These are phyloP conservation scores for Isichthys henryi DNA, from an alignment of 2,113 vertebrate species.

Conservation along the genomic window DNA sequence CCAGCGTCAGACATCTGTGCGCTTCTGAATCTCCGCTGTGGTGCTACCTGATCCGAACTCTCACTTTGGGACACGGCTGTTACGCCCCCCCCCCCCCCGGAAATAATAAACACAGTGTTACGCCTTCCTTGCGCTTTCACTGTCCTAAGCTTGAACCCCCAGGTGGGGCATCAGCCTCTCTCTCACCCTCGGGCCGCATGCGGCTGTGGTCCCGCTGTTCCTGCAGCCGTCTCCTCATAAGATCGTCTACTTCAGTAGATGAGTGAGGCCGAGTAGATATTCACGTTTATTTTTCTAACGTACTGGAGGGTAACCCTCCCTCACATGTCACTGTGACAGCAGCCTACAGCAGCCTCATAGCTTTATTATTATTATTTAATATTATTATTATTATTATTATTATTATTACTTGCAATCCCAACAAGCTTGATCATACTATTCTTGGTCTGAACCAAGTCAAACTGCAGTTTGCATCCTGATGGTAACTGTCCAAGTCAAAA, in stretches of 20 bases:
- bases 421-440: neutral
- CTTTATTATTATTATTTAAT: no score
- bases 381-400: no score
- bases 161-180: neutral
- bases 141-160: neutral
- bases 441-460: neutral
- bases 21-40: neutral
- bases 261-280: neutral
- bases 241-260: neutral
- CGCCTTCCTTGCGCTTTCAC: neutral
- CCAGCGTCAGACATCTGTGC: neutral
- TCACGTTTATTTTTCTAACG: neutral
- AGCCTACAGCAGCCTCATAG: neutral
- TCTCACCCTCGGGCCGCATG: neutral
- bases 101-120: neutral
- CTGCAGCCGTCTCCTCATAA: neutral
- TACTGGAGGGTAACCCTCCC: neutral
- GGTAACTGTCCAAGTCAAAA: neutral
- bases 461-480: neutral
- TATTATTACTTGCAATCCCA: neutral
- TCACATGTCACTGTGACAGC: neutral
- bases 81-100: neutral
- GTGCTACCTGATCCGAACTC: slow-evolving; percentile 20
- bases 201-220: no score
- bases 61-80: neutral